Evolutionary conservation across 2,888 invertebrate species (phyloP).

Genomic region (Morpho deidamia): DNA sequence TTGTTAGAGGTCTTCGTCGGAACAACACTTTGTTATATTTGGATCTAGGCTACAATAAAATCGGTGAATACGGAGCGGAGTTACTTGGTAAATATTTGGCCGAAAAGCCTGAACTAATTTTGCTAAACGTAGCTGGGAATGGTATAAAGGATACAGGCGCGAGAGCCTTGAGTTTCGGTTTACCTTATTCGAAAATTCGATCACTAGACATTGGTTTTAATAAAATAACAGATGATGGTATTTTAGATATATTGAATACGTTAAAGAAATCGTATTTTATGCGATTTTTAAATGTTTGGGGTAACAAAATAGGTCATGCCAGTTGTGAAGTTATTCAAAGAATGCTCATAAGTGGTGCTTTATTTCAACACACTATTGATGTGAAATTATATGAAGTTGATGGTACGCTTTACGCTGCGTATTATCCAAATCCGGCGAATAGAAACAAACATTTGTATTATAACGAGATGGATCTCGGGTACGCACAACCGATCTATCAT

Average conservation of each 20-base stretch:
- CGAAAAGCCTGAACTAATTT: constrained; percentile 64
- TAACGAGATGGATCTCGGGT: constrained; percentile 65
- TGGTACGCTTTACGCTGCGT: constrained; percentile 48
- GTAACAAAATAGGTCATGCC: constrained; percentile 53
- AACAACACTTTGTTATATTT: constrained; percentile 76
- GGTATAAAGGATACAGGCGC: constrained; percentile 77
- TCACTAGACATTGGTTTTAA: constrained; percentile 79
- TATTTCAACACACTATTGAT: constrained; percentile 60
- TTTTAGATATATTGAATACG: constrained; percentile 73
- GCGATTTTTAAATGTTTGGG: constrained; percentile 63
- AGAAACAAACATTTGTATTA: constrained; percentile 77
- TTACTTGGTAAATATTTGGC: constrained; percentile 73
- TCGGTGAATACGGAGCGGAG: constrained; percentile 79
- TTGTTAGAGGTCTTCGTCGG: constrained; percentile 65
- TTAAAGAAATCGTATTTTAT: constrained; percentile 71
- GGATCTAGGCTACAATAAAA: constrained; percentile 79
- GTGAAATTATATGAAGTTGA: constrained; percentile 56
- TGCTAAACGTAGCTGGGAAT: constrained; percentile 77
- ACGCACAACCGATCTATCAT: constrained; percentile 47
- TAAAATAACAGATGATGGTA: constrained; percentile 70
- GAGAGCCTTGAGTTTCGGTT: constrained; percentile 68
- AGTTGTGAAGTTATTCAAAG: constrained; percentile 58
- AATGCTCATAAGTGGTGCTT: constrained; percentile 50
- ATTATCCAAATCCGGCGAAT: constrained; percentile 59
- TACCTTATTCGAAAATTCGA: constrained; percentile 78